These are phyloP conservation scores for Macropis europaea DNA, from an alignment of 2,888 invertebrate genomes.

Conservation along the genomic window DNA sequence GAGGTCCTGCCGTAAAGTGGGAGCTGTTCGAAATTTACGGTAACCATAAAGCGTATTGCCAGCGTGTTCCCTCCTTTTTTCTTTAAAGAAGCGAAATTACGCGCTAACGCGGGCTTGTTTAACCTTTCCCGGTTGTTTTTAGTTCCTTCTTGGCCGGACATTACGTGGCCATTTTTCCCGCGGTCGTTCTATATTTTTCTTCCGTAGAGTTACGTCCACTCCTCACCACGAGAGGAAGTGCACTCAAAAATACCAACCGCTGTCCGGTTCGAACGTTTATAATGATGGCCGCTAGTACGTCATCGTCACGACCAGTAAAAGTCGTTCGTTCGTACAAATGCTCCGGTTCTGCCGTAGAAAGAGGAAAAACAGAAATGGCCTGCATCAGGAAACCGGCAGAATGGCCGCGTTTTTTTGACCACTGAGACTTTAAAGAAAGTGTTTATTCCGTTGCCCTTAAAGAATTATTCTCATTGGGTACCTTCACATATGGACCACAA, in stretches of 20 bases:
- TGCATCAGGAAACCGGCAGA: too few relatives aligned
- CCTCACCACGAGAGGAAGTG: conserved; percentile 26
- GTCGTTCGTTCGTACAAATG: conserved; percentile 2
- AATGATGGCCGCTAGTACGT: conserved; percentile 33
- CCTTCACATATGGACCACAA: too few relatives aligned
- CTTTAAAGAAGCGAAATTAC: conserved; percentile 19
- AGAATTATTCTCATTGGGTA: too few relatives aligned
- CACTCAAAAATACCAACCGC: conserved; percentile 37
- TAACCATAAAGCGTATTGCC: neutral
- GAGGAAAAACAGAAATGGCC: too few relatives aligned
- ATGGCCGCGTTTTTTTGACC: too few relatives aligned
- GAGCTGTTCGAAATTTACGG: neutral
- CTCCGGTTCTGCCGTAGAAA: neutral
- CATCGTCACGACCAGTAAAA: conserved; percentile 26
- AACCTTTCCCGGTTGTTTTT: conserved; percentile 25
- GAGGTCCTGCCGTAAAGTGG: neutral
- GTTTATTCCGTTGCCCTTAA: too few relatives aligned
- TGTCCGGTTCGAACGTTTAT: conserved; percentile 29
- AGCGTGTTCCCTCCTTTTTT: neutral
- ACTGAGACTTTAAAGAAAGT: too few relatives aligned
- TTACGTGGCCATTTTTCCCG: conserved; percentile 40
- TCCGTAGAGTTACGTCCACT: conserved; percentile 29
- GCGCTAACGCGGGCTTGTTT: conserved; percentile 30
- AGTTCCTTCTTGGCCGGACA: conserved; percentile 7
- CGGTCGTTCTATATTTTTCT: conserved; percentile 36